Evolutionary conservation across 2,888 invertebrate species (phyloP).

Genomic region (Mythimna ferrago): DNA sequence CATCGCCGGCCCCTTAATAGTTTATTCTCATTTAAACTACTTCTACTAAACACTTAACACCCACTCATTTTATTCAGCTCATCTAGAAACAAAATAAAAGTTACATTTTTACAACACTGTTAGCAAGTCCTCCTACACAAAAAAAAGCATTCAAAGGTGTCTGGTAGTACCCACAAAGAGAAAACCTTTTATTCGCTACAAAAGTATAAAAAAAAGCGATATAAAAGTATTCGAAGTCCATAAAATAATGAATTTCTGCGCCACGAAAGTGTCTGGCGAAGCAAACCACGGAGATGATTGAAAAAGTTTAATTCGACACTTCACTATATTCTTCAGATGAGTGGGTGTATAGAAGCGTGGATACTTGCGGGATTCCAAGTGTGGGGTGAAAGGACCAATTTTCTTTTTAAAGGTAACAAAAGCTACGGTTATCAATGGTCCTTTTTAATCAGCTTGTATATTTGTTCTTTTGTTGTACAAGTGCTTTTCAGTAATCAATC

Average conservation of each 20-base stretch:
- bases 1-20: too few relatives aligned
- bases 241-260: slow-evolving; percentile 68
- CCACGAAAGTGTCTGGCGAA: slow-evolving; percentile 58
- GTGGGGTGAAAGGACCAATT: slow-evolving; percentile 39
- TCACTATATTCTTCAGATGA: slow-evolving; percentile 61
- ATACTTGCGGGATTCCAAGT: slow-evolving; percentile 56
- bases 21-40: not conserved
- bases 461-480: slow-evolving; percentile 1
- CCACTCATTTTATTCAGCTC: slow-evolving; percentile 16
- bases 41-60: not conserved
- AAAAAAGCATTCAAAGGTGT: slow-evolving; percentile 33
- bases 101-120: slow-evolving; percentile 2
- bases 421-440: slow-evolving; percentile 10
- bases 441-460: slow-evolving; percentile 16
- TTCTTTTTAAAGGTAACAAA: slow-evolving; percentile 35
- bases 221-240: slow-evolving; percentile 60
- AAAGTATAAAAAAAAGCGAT: slow-evolving; percentile 59
- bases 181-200: slow-evolving; percentile 53
- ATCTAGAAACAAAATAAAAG: not conserved
- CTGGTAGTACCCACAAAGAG: slow-evolving; percentile 36
- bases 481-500: too few relatives aligned
- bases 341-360: slow-evolving; percentile 40
- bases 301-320: slow-evolving; percentile 82
- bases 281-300: slow-evolving; percentile 74
- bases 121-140: slow-evolving; percentile 9